Base-by-base conservation (phyloP, 2,113 vertebrate species). In the Rhineura floridana region DNA sequence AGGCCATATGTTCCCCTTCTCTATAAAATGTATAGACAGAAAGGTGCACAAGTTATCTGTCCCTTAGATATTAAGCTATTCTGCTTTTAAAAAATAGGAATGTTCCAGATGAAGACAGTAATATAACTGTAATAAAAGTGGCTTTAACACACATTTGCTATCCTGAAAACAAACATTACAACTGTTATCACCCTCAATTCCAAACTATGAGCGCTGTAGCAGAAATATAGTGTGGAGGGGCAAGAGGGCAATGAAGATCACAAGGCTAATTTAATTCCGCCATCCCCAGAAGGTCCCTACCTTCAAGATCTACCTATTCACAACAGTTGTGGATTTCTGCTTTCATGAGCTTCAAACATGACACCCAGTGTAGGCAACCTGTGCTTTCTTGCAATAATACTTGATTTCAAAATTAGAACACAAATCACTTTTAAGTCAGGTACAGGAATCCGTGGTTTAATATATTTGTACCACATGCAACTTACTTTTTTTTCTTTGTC, bases 1-100 rank as follows among this genome's bases (percentile, higher is more conserved):
- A 62, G 30, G 86, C 90, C 90, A 87, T 93, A 93, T 92, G 90
- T 91, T 94, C 83, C 2, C 55, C 15, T 89, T 90, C 62, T 69
- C 52, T 46, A 48, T 25, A 50, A 87, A 89, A 90, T 11, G 1
- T 44, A 59, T 2, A 85, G 93, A 65, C 52, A 90, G 87, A 92
- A 95, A 93, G 0, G 73, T 72, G 69, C 55, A 46, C 65, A 78
- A 93, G 42, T 21, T 46, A 81, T 21, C 55, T 3, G 17, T 69
- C 4, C n/a, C 78, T 83, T 87, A 44, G 12, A 86, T 79, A 67
- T 17, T 21, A 62, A 91, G 75, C 28, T 85, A 84, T 65, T 76
- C 33, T 28, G 33, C 33, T 48, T 65, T 65, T 79, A n/a, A n/a
- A n/a, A n/a, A n/a, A n/a, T n/a, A n/a, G n/a, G n/a, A n/a, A n/a